A percentile compares a stretch with the other conserved stretches of the same genome.
Evolutionary conservation across 2,797 vertebrate genomes (phyloP).

Genomic region (Xiphorhynchus erythropygius): DNA sequence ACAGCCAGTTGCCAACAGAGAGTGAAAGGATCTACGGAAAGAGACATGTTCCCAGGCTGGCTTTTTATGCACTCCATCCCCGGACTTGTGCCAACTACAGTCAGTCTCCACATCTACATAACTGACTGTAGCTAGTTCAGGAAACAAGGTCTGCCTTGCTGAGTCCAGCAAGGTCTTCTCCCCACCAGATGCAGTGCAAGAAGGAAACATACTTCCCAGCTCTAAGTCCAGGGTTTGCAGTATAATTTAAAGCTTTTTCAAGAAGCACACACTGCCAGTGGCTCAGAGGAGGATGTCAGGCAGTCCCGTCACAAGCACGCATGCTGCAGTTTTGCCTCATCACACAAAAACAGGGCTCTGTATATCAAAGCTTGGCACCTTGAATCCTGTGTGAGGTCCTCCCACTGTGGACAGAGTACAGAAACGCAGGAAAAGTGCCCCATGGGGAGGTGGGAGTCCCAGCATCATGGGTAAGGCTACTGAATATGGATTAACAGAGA

Average conservation of each 20-base stretch:
- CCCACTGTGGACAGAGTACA: fast-evolving
- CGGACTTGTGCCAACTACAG: neutral
- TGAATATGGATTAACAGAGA: neutral
- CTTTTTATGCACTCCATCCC: neutral
- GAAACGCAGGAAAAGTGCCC: neutral
- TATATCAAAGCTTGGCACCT: neutral
- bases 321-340: neutral
- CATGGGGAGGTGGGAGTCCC: neutral
- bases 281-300: neutral
- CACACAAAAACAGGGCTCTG: fast-evolving
- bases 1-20: neutral
- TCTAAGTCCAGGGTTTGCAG: neutral
- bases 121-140: no score
- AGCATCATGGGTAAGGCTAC: neutral
- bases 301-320: neutral
- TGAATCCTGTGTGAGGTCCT: neutral
- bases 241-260: neutral
- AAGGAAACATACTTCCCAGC: neutral
- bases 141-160: neutral
- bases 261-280: neutral
- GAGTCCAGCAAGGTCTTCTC: neutral
- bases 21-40: neutral
- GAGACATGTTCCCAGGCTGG: neutral
- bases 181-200: neutral
- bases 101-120: neutral